Evolutionary conservation across 1,140 invertebrate species (phyloP), one percentile per base, ranked within the genome.

Genomic region (Eumaeus atala): DNA sequence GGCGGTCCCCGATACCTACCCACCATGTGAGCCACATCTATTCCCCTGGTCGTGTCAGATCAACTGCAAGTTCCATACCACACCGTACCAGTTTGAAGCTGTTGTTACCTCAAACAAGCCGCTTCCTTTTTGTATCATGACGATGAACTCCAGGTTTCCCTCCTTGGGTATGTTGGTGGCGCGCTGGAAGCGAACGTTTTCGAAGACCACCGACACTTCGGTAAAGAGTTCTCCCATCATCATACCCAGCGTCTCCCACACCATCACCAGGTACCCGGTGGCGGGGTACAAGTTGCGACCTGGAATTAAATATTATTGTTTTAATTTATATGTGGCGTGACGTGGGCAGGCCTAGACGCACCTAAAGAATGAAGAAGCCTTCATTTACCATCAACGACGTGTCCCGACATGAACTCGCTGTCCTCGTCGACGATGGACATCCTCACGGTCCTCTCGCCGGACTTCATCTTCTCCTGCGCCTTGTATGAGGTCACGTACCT

Each of bases 191-290:
- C 90, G 90, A 3, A 98, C 91, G 87, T 98, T 92, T 74, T 97
- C 94, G 75, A 98, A 96, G 0, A 95, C 90, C 0, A 98, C 92
- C 0, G 94, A 90, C 7, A 95, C 87, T 67, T 96, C 92, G 37
- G 93, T 92, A 66, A 90, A 93, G 0, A 89, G 74, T 50, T 92
- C 87, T 49, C 92, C 92, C 67, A 91, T 90, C 87, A 96, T 91
- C 78, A 94, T 91, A 12, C 93, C 94, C 16, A 98, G 73, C 1
- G 95, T 95, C 77, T 96, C 94, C 97, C 97, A 98, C 0, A 95
- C 95, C 11, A 98, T 83, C 5, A 92, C 82, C 54, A 95, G 68
- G 72, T 95, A 99, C 18, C 95, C 96, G 9, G 96, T 97, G 0
- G 96, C 96, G 2, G 97, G 97, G 59, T 95, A 93, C 0, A 98